Base-by-base conservation (phyloP, 2,888 invertebrate species). In the Cotesia congregata region DNA sequence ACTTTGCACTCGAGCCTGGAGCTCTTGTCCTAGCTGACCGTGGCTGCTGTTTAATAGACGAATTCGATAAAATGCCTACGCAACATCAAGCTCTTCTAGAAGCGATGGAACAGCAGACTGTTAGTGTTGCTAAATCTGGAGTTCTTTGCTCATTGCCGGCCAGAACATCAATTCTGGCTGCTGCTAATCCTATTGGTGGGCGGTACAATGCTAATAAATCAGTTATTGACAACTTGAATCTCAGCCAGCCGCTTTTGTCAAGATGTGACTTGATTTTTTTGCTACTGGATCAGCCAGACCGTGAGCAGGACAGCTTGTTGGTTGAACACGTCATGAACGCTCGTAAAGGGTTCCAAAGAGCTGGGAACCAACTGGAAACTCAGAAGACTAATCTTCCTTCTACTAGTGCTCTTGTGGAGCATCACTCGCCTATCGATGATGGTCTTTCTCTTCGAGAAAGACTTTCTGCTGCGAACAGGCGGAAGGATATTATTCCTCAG, bases 181-280 rank as follows among this genome's bases (percentile, higher is more conserved):
- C 97, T 5, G 98, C 98, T 1, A 98, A 98, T 91, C 98, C 98
- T 1, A 92, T 93, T 0, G 94, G 94, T 17, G 98, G 98, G 6
- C 95, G 95, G 83, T 98, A 98, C 87, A 94, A 97, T 88, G 94
- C 94, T 85, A 93, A 94, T 0, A 97, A 96, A 90, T 95, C 96
- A 12, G 93, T 98, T 1, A 92, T 94, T 0, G 97, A 98, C 90
- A 98, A 98, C 90, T 91, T 98, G 78, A 95, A 95, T 89, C 93
- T 98, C 82, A 94, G 94, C 81, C 93, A 95, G 12, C 94, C 98
- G 0, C 91, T 98, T 74, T 90, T 98, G 15, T 97, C 97, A 1
- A 92, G 98, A 88, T 98, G 98, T 90, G 98, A 98, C 91, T 91
- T 98, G 75, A 95, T 97, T 68, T 98, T 97, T 88, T 94, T 98